Base-by-base conservation (phyloP, 2,888 invertebrate species). In the Limnephilus auricula region DNA sequence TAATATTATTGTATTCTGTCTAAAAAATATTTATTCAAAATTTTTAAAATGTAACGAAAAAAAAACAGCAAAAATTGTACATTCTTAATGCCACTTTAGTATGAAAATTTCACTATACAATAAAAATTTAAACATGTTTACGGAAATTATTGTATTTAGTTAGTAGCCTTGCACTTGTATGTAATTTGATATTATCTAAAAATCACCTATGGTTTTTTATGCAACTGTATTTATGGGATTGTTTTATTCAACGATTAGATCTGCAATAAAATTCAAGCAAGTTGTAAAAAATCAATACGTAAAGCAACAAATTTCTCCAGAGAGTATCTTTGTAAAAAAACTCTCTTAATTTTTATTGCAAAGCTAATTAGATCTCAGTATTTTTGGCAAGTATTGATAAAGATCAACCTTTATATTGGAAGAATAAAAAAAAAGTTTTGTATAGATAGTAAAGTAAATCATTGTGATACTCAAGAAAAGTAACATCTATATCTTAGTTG, bases 391-490 rank as follows among this genome's bases (percentile, higher is more conserved):
- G n/a, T 15, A 13, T 15, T 65, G 25, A n/a, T 9, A 25, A 9
- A 25, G 6, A 65, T 65, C 5, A 9, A 65, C 65, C 65, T n/a
- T 25, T 2, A 25, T 65, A n/a, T 65, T 1, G 25, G 9, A 65
- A 65, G n/a, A 65, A 65, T 25, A 6, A 65, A 25, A 65, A 40
- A 65, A 25, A 25, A n/a, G n/a, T 65, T 25, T 65, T 65, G 1
- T 37, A 34, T 82, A 82, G 32, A 34, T 25, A 82, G 40, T 40
- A 34, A 9, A 82, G 40, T 40, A 13, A 88, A 78, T 79, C 78
- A 65, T 88, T 79, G 87, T 88, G 87, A 88, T 88, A 88, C 87
- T 34, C 87, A 88, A 34, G 32, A 88, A 65, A 89, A 89, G 12
- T 80, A 18, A 32, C 87, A 88, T 34, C 87, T n/a, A 79, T 79